Conservation (phyloP, 92 coral and sea anemone species). For the Phenganax stokvisi region DNA sequence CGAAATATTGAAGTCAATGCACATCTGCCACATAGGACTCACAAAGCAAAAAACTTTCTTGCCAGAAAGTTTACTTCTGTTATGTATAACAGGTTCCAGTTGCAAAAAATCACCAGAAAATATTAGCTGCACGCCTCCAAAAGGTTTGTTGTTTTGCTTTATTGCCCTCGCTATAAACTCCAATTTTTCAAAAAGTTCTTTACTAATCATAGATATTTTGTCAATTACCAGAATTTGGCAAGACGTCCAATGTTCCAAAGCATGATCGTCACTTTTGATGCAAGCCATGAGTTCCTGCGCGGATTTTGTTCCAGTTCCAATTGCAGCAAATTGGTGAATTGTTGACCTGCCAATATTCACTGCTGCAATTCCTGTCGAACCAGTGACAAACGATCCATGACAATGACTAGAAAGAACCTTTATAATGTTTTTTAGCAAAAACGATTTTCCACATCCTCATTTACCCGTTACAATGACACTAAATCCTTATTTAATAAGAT, state of each 20-base stretch:
- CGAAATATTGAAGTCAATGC: constrained; percentile 32
- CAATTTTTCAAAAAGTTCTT: constrained; percentile 29
- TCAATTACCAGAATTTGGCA: constrained; percentile 33
- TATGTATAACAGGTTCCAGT: constrained; percentile 13
- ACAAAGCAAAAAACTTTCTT: constrained; percentile 29
- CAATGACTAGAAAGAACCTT: background rate
- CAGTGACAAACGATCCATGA: constrained; percentile 10
- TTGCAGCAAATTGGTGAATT: constrained; percentile 33
- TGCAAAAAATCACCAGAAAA: constrained; percentile 42
- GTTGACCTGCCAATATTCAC: constrained; percentile 40
- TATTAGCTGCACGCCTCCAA: constrained; percentile 47
- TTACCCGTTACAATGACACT: constrained; percentile 19
- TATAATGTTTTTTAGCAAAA: background rate
- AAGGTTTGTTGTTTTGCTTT: constrained; percentile 16
- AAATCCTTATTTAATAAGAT: background rate
- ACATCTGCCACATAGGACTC: constrained; percentile 38
- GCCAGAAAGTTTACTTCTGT: background rate
- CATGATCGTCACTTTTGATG: constrained; percentile 1
- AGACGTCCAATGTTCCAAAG: constrained; percentile 27
- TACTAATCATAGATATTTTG: constrained; percentile 22
- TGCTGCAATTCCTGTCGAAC: constrained; percentile 32
- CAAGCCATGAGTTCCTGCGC: constrained; percentile 40
- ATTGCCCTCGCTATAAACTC: constrained; percentile 40
- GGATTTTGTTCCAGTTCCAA: constrained; percentile 37
- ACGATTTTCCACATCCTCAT: constrained; percentile 5